Evolutionary conservation across 2,797 vertebrate genomes (phyloP).

Genomic region (Rhabdophis nuchalis): DNA sequence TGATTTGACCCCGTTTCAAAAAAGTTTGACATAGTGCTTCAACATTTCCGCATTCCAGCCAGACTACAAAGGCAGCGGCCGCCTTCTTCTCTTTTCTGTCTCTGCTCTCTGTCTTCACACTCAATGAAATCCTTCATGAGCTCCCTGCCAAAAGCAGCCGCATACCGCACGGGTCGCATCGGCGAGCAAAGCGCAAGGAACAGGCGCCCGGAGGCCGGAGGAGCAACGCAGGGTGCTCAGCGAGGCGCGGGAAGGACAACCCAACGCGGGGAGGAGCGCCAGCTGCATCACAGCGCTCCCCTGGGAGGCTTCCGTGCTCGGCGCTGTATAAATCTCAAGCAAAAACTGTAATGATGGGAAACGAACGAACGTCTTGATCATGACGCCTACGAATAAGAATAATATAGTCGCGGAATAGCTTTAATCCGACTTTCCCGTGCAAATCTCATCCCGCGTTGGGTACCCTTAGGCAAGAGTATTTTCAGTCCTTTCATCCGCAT

Average conservation of each 20-base stretch:
- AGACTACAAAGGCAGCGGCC: conserved; percentile 93
- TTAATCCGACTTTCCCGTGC: neutral
- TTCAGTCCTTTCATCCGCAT: neutral
- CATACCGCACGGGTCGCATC: conserved; percentile 69
- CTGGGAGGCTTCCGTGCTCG: neutral
- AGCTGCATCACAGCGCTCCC: conserved; percentile 16
- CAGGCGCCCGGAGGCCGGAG: conserved; percentile 12
- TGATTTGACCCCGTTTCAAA: conserved; percentile 97
- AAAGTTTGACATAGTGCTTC: conserved; percentile 97
- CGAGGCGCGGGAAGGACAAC: neutral
- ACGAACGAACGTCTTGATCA: neutral
- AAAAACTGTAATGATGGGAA: neutral
- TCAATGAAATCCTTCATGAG: conserved; percentile 83
- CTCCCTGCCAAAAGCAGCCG: conserved; percentile 76
- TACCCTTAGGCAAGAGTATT: neutral
- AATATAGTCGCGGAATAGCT: neutral
- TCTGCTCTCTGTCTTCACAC: conserved; percentile 83
- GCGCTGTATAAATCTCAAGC: neutral
- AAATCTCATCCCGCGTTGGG: neutral
- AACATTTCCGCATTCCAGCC: conserved; percentile 98
- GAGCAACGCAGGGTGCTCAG: neutral
- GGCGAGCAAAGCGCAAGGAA: conserved; percentile 49
- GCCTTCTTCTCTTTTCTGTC: conserved; percentile 90
- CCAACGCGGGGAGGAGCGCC: neutral
- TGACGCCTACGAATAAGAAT: neutral